phyloP scores from a whole-genome alignment of 2,797 vertebrate species.

The Channallabes apus region DNA sequence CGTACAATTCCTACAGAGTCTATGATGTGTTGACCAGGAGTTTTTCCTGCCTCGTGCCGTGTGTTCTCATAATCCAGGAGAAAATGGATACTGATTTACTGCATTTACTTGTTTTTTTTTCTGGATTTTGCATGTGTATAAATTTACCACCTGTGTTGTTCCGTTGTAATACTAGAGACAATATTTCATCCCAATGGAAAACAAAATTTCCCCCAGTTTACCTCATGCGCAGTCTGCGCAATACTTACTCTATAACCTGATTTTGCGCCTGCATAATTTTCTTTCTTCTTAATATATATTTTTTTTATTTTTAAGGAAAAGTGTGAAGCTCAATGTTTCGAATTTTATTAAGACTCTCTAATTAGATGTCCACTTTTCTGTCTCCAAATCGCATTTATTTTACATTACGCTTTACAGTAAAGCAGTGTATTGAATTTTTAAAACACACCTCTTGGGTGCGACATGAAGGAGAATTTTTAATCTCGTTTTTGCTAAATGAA shows the following conservation, averaged over 20 bases:
- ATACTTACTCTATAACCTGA: not conserved
- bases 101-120: not conserved
- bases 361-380: conserved; percentile 79
- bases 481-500: conserved; percentile 74
- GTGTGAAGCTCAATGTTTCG: not conserved
- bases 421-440: conserved; percentile 78
- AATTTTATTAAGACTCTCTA: conserved; percentile 57
- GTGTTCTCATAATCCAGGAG: not conserved
- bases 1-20: not conserved
- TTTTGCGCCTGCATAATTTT: not conserved
- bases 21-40: not conserved
- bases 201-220: not conserved
- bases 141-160: not conserved
- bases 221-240: not conserved
- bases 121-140: not conserved
- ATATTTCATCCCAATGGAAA: not conserved
- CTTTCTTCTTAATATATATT: not conserved
- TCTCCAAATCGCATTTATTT: conserved; percentile 77
- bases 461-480: conserved; percentile 82
- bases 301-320: not conserved
- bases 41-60: not conserved
- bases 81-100: not conserved
- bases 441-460: conserved; percentile 79
- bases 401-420: conserved; percentile 78
- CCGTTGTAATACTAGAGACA: not conserved